Evolutionary conservation across 37 sponge, comb jelly and placozoan species (phyloP).

Genomic region (Eunapius fragilis): DNA sequence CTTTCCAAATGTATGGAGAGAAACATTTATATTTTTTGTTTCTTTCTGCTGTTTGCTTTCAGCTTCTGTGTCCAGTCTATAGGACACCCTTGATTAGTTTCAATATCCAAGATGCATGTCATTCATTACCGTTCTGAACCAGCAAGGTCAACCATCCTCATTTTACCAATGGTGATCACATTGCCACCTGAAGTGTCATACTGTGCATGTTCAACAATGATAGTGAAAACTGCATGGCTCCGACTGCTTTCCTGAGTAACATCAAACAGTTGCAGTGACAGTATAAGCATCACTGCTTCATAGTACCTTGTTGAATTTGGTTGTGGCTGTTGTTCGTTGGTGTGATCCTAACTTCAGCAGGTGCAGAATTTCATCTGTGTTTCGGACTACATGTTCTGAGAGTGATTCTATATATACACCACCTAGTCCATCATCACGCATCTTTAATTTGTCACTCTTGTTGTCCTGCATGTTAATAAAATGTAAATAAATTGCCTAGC

Average conservation of each 20-base stretch:
- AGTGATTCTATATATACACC: constrained; percentile 80
- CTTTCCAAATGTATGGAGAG: constrained; percentile 92
- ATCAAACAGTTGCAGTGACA: no score
- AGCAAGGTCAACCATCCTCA: constrained; percentile 96
- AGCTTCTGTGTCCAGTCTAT: constrained; percentile 78
- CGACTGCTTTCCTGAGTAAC: constrained; percentile 80
- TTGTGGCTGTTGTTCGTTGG: constrained; percentile 72
- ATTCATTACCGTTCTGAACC: constrained; percentile 87
- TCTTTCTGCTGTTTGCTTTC: constrained; percentile 83
- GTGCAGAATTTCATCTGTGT: constrained; percentile 62
- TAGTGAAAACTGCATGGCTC: constrained; percentile 91
- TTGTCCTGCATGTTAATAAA: constrained; percentile 38
- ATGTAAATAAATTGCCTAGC: background rate
- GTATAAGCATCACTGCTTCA: background rate
- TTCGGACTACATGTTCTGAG: constrained; percentile 82
- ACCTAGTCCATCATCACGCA: constrained; percentile 73
- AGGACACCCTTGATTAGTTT: background rate
- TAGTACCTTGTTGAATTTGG: constrained; percentile 79
- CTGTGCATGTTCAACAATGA: constrained; percentile 87
- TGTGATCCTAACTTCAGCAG: constrained; percentile 77
- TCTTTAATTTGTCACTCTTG: constrained; percentile 53
- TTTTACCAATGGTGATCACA: constrained; percentile 90
- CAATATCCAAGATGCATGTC: background rate
- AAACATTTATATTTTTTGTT: constrained; percentile 92
- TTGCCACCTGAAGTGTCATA: constrained; percentile 40